Evolutionary conservation across 2,888 invertebrate species (phyloP), one percentile per base, ranked within the genome.

Genomic region (Trichogramma evanescens): DNA sequence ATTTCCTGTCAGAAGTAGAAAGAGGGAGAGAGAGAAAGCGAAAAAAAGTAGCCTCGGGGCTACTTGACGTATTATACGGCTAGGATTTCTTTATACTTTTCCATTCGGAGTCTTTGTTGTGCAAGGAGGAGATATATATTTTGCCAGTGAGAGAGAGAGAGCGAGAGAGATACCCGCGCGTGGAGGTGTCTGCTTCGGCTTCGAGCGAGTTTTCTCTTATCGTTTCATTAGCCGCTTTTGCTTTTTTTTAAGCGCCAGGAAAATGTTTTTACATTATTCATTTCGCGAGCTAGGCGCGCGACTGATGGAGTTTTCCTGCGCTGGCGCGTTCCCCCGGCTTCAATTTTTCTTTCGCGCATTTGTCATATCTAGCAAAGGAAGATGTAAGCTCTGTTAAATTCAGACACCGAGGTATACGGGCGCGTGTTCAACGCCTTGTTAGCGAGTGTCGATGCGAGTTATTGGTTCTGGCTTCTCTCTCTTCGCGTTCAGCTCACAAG

Each of bases 1-100:
- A 69, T 69, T 69, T 68, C 61, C 61, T 65, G 64, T 67, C 64
- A 63, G 66, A 59, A 63, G 60, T 40, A 50, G 38, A 58, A 52
- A 57, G 58, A 42, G 50, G 51, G 59, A 61, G 57, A 54, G 58
- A 42, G 58, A 58, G 56, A 62, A 62, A 62, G 63, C 62, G 49
- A 56, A 48, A 54, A 54, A 64, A 59, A 52, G 45, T 56, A 54
- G 59, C 58, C 59, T 63, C 67, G 56, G 55, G 56, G 59, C 59
- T 26, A 63, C 63, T 66, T 57, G 67, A 66, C 57, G 53, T 62
- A 9, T 45, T 45, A 45, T n/a, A 9, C 45, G 45, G n/a, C 26
- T 26, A 26, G 26, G 26, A 26, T 26, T 26, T 26, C 26, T 26
- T 26, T 26, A 26, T 26, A 26, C 26, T 26, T 26, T 26, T 26